Evolutionary conservation across 2,888 invertebrate genomes (phyloP).

Genomic region (Xestia c-nigrum): DNA sequence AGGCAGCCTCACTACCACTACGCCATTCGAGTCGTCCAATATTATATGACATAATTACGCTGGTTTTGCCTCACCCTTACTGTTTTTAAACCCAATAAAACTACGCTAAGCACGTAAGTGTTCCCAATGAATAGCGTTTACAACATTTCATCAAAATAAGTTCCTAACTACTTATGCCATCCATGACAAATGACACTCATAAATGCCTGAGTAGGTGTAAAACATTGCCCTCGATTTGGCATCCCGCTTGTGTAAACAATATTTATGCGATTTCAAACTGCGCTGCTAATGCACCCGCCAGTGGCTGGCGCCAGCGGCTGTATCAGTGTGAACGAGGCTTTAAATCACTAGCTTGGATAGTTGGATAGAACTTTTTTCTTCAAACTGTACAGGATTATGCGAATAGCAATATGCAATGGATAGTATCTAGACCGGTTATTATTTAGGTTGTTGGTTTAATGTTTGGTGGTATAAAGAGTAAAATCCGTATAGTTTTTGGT

Average conservation of each 20-base stretch:
- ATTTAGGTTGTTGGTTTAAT: background rate
- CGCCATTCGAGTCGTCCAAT: too few species aligned
- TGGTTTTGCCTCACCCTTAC: background rate
- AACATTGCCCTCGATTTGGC: conserved; percentile 57
- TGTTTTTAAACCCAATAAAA: background rate
- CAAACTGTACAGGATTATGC: background rate
- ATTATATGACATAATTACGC: too few species aligned
- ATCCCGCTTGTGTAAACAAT: conserved; percentile 58
- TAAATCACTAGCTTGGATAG: conserved; percentile 43
- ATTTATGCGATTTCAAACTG: conserved; percentile 62
- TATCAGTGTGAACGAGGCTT: conserved; percentile 37
- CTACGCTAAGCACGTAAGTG: too few species aligned
- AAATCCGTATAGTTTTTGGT: too few species aligned
- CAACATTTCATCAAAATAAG: conserved; percentile 19
- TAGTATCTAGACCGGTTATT: background rate
- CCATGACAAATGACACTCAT: conserved; percentile 44
- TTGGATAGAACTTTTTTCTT: conserved; percentile 26
- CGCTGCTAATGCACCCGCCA: conserved; percentile 55
- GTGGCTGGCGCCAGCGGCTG: conserved; percentile 56
- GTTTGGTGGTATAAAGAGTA: too few species aligned
- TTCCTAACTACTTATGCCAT: conserved; percentile 11
- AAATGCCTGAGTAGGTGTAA: conserved; percentile 52
- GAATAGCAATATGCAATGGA: background rate
- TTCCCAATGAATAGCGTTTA: background rate
- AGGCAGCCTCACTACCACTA: too few species aligned